Base-by-base conservation (phyloP, 53 echinoderm and acorn worm species). In the Holothuria leucospilota region DNA sequence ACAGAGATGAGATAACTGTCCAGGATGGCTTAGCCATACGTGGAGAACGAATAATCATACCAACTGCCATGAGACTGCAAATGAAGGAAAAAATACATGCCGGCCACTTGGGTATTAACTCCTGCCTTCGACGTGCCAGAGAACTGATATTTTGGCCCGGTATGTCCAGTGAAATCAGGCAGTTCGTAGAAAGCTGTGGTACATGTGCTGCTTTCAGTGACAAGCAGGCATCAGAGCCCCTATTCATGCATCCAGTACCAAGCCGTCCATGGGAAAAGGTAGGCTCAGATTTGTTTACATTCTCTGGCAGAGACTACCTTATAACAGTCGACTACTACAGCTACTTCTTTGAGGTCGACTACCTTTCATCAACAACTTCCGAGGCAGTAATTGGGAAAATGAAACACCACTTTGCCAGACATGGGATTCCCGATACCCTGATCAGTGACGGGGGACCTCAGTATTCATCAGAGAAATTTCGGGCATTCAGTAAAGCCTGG, bases 311-410 rank as follows among this genome's bases (percentile, higher is more conserved):
- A 20, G 82, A 92, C 18, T 86, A 86, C 62, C 34, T 92, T 0
- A 71, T 90, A 9, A 77, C 87, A 9, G 93, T 90, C 2, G 90
- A 93, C 56, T 90, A 84, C 81, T 63, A 90, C 34, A 90, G 84
- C 62, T 90, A 84, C 41, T 93, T 90, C 72, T 93, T 78, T 40
- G 93, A 93, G 38, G 72, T 90, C 18, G 93, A 93, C 63, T 81
- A 77, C 34, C 60, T 87, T 11, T 27, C 86, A 11, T 70, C 66
- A 41, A 77, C 71, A 28, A 77, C 56, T 30, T 77, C 69, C 13
- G 25, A 40, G 69, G 60, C 69, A 1, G 87, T 91, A 4, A 83
- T 87, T 11, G 39, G 26, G 14, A 82, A 87, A 56, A 3, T 87
- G 28, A 87, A 91, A 53, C 46, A 30, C 83, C n/a, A n/a, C n/a